Percentiles rank a stretch among this genome's conserved stretches.
Evolutionary conservation across 2,113 vertebrate species (phyloP).

Genomic region (Rafetus swinhoei): DNA sequence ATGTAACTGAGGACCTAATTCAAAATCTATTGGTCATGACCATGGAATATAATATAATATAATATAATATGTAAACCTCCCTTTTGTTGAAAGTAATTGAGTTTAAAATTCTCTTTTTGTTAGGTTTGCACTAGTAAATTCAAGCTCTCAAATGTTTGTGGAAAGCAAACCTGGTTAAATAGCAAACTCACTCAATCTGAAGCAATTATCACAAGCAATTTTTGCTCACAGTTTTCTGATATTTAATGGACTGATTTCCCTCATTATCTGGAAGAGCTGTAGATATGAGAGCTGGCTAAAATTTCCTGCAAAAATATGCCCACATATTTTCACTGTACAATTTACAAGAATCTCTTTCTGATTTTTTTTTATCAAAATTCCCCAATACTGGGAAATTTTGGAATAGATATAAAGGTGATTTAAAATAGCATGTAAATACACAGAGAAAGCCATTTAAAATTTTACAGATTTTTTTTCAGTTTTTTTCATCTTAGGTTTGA

Average conservation of each 20-base stretch:
- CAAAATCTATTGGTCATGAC: not conserved
- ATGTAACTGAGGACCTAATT: not conserved
- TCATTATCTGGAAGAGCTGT: rapidly evolving
- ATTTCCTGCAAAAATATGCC: not conserved
- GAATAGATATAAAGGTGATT: not conserved
- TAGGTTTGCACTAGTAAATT: rapidly evolving
- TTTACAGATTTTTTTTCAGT: not conserved
- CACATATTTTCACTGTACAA: slow-evolving; percentile 31
- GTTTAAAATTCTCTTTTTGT: not conserved
- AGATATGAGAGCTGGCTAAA: not conserved
- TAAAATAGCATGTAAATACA: not conserved
- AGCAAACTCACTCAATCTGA: not conserved
- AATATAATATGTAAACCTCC: not conserved
- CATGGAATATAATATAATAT: not conserved
- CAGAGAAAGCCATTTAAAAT: not conserved
- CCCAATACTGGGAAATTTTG: not conserved
- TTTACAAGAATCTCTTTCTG: slow-evolving; percentile 18
- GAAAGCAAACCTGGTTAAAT: rapidly evolving
- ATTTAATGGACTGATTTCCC: not conserved
- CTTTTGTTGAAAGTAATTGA: not conserved
- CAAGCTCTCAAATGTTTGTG: rapidly evolving
- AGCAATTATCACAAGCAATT: not conserved
- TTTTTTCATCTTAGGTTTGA: not conserved
- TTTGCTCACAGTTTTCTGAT: rapidly evolving
- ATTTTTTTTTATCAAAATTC: not conserved